Conservation (phyloP, 2,797 vertebrate species). For the Propithecus perrieri region DNA sequence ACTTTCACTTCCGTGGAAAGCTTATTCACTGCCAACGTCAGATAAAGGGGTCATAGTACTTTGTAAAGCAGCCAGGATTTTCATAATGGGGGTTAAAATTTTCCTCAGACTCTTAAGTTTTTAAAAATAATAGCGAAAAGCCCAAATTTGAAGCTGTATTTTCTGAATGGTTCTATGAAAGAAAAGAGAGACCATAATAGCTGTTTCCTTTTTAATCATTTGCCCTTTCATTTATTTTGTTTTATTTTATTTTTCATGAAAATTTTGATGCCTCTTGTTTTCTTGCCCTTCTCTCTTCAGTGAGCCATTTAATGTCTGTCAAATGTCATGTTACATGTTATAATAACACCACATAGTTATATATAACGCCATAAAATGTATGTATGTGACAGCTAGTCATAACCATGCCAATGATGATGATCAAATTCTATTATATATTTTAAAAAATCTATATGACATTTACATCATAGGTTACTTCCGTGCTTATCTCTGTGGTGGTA, state of each 20-base stretch:
- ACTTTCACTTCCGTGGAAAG: not conserved
- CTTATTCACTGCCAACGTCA: not conserved
- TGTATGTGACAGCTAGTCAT: slow-evolving; percentile 65
- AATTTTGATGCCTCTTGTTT: slow-evolving; percentile 56
- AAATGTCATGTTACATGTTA: slow-evolving; percentile 64
- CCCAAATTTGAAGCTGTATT: not conserved
- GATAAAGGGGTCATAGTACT: not conserved
- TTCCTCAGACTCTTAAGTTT: not conserved
- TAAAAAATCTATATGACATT: slow-evolving; percentile 52
- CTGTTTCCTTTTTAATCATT: slow-evolving; percentile 43
- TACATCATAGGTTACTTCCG: slow-evolving; percentile 2
- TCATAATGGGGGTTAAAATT: not conserved
- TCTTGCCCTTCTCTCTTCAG: slow-evolving; percentile 59
- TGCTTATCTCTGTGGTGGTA: slow-evolving; percentile 4
- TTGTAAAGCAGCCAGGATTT: not conserved
- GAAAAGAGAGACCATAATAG: slow-evolving; percentile 29
- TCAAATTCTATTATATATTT: slow-evolving; percentile 60
- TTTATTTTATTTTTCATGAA: slow-evolving; percentile 65
- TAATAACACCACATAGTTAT: slow-evolving; percentile 63
- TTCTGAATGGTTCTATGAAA: slow-evolving; percentile 41
- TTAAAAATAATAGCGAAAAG: not conserved
- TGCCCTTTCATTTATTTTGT: slow-evolving; percentile 61
- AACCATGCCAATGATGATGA: slow-evolving; percentile 48
- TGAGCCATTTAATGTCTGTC: slow-evolving; percentile 66
- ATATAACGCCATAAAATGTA: slow-evolving; percentile 49